Evolutionary conservation across 2,113 vertebrate species (phyloP).

Genomic region (Murina feae): DNA sequence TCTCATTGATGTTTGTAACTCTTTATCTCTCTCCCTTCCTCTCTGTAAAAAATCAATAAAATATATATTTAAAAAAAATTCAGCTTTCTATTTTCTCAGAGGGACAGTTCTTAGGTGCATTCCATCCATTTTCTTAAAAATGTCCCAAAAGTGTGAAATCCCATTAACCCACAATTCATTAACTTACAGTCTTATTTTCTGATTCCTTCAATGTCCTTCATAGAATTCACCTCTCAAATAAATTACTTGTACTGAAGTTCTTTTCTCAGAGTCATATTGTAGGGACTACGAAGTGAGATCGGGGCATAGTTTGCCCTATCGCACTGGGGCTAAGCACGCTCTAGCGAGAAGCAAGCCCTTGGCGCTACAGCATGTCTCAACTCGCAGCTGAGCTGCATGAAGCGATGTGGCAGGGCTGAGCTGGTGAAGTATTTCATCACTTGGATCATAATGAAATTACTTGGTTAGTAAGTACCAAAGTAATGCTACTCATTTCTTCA

Average conservation of each 20-base stretch:
- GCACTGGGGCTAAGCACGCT: neutral
- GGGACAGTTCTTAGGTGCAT: neutral
- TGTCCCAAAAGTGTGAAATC: neutral
- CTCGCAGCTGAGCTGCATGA: neutral
- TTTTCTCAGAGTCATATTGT: neutral
- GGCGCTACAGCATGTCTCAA: neutral
- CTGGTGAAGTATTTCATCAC: neutral
- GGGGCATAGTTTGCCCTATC: neutral
- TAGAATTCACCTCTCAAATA: neutral
- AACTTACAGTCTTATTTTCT: neutral
- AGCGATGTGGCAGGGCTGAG: neutral
- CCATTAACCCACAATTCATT: neutral
- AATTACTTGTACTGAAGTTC: neutral
- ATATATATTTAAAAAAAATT: too few species aligned
- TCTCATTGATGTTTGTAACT: too few species aligned
- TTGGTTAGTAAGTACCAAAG: neutral
- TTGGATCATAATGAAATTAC: neutral
- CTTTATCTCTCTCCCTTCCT: too few species aligned
- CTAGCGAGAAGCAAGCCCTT: neutral
- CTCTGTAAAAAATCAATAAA: too few species aligned
- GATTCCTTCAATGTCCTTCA: neutral
- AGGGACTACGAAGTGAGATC: neutral
- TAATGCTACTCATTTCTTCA: conserved; percentile 1
- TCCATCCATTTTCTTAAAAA: neutral
- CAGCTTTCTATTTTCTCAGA: neutral